Conservation (phyloP, 2,113 vertebrate species). For the Cromileptes altivelis region DNA sequence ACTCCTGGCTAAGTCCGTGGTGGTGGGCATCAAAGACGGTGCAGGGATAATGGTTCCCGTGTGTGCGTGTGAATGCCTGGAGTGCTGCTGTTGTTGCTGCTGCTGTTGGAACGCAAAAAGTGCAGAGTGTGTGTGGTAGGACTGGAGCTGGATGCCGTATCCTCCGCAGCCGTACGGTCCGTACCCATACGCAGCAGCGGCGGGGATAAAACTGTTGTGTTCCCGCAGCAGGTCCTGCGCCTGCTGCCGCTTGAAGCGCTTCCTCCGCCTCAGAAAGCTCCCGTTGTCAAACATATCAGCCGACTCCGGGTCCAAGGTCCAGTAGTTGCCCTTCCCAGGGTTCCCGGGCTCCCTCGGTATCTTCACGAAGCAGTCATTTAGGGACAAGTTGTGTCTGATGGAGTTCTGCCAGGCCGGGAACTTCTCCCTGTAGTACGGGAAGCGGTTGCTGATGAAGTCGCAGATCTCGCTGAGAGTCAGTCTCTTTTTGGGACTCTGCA, state of each 20-base stretch:
- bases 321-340: constrained; percentile 94
- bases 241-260: constrained; percentile 95
- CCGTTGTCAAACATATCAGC: constrained; percentile 96
- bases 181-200: constrained; percentile 86
- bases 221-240: constrained; percentile 88
- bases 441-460: constrained; percentile 91
- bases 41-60: constrained; percentile 82
- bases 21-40: constrained; percentile 84
- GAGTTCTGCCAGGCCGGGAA: constrained; percentile 93
- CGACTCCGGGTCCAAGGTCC: constrained; percentile 93
- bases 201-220: constrained; percentile 83
- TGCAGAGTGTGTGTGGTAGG: constrained; percentile 91
- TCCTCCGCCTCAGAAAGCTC: constrained; percentile 91
- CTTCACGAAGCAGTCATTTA: constrained; percentile 91
- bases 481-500: constrained; percentile 94
- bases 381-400: constrained; percentile 89
- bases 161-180: constrained; percentile 91
- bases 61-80: constrained; percentile 82
- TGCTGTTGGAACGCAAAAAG: constrained; percentile 91
- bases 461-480: constrained; percentile 94
- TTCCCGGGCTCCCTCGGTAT: constrained; percentile 93
- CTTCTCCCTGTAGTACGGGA: constrained; percentile 91
- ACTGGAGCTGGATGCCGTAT: constrained; percentile 92
- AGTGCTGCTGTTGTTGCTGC: constrained; percentile 71
- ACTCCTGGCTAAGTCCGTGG: constrained; percentile 87